phyloP scores from a whole-genome alignment of 1,140 invertebrate genomes.

The Euwallacea fornicatus region DNA sequence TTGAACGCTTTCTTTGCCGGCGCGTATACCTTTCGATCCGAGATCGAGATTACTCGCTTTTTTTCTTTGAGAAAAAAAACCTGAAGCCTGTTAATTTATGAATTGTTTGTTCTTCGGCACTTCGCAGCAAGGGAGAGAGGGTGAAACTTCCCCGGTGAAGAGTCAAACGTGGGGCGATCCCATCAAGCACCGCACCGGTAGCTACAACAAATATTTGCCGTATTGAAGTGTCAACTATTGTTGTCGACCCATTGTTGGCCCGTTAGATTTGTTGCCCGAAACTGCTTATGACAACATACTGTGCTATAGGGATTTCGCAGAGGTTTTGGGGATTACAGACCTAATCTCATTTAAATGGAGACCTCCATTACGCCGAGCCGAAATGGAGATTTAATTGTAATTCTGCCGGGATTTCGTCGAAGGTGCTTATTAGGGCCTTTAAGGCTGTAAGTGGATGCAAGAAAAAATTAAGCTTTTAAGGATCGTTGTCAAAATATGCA shows the following conservation, averaged over 20 bases:
- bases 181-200: constrained; percentile 19
- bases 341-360: constrained; percentile 28
- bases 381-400: constrained; percentile 21
- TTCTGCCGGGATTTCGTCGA: neutral
- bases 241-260: constrained; percentile 44
- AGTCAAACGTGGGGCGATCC: constrained; percentile 19
- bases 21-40: constrained; percentile 3
- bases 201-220: constrained; percentile 51
- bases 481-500: no score
- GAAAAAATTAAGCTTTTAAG: no score
- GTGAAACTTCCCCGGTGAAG: no score
- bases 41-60: neutral
- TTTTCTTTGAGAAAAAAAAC: neutral
- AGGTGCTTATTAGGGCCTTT: no score
- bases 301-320: neutral
- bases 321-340: constrained; percentile 31
- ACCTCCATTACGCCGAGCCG: neutral
- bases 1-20: constrained; percentile 34
- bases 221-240: constrained; percentile 53
- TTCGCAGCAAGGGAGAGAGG: no score
- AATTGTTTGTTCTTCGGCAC: no score
- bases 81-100: no score
- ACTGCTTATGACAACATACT: constrained; percentile 35
- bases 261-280: constrained; percentile 49
- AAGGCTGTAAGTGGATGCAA: no score